Base-by-base conservation (phyloP, 2,888 invertebrate species). In the Timema cristinae region DNA sequence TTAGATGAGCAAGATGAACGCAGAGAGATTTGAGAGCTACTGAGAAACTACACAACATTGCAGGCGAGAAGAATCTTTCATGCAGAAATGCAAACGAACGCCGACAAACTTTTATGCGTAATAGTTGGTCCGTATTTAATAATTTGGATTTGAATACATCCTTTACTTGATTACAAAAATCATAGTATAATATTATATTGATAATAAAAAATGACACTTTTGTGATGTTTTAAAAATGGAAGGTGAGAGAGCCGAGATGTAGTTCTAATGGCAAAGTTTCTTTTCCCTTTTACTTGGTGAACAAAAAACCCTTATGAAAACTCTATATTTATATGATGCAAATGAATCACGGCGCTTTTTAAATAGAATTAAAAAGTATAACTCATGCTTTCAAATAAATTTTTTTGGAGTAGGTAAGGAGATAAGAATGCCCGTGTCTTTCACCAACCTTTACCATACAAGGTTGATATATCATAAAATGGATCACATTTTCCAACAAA, bases 281-380 rank as follows among this genome's bases (percentile, higher is more conserved):
- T 4, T 4, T 32, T 32, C 32, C 32, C 32, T 4, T 32, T 32
- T 54, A 54, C 54, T 54, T 54, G 54, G 54, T 54, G 54, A 54
- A 54, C 54, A 11, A 4, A n/a, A 54, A 13, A 1, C 1, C 2
- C 54, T 4, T 54, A 1, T 54, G n/a, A 54, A 54, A 54, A 54
- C 54, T 54, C 54, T 54, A 54, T 54, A 54, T 54, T 54, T 54
- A 54, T 54, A n/a, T 54, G 54, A 54, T 54, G n/a, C 54, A 54
- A n/a, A 54, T 54, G 54, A 54, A n/a, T 54, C 54, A n/a, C 2
- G n/a, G 54, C 54, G 54, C 11, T 54, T 54, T 54, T 54, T 54
- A 54, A 54, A n/a, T 13, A 54, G n/a, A 4, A 54, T 54, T 54
- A 54, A 4, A 54, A 54, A 54, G 54, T 54, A 54, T 54, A 54